Evolutionary conservation across 2,888 invertebrate species (phyloP).

Genomic region (Ernsta delagoae): DNA sequence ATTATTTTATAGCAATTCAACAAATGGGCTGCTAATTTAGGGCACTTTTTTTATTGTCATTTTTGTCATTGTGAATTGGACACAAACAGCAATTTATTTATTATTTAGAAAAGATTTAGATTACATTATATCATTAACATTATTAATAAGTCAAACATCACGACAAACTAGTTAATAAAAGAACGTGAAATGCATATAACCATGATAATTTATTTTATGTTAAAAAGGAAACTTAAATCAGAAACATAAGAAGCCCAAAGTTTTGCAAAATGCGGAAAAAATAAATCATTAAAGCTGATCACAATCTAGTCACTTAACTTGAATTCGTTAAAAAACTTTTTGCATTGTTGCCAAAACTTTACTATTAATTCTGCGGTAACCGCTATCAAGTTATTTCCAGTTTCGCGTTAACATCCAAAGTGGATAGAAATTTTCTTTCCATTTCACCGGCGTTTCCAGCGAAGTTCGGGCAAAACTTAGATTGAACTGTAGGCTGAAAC

Average conservation of each 20-base stretch:
- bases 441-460: slow-evolving; percentile 25
- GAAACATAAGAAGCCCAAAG: not conserved
- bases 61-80: too few relatives aligned
- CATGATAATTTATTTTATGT: not conserved
- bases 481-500: slow-evolving; percentile 35
- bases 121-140: too few relatives aligned
- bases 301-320: slow-evolving; percentile 11
- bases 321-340: slow-evolving; percentile 11
- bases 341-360: slow-evolving; percentile 21
- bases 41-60: too few relatives aligned
- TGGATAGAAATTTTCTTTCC: slow-evolving; percentile 30
- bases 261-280: not conserved
- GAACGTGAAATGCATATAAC: too few relatives aligned
- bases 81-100: too few relatives aligned
- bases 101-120: too few relatives aligned
- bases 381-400: slow-evolving; percentile 19
- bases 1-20: slow-evolving; percentile 27
- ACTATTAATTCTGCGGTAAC: slow-evolving; percentile 12
- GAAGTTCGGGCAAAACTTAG: slow-evolving; percentile 32
- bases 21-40: too few relatives aligned
- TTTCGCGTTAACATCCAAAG: slow-evolving; percentile 23
- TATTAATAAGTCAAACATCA: too few relatives aligned
- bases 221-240: not conserved
- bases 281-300: slow-evolving; percentile 15
- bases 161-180: too few relatives aligned